Conservation (phyloP, 2,113 vertebrate genomes). For the Hoplias malabaricus region DNA sequence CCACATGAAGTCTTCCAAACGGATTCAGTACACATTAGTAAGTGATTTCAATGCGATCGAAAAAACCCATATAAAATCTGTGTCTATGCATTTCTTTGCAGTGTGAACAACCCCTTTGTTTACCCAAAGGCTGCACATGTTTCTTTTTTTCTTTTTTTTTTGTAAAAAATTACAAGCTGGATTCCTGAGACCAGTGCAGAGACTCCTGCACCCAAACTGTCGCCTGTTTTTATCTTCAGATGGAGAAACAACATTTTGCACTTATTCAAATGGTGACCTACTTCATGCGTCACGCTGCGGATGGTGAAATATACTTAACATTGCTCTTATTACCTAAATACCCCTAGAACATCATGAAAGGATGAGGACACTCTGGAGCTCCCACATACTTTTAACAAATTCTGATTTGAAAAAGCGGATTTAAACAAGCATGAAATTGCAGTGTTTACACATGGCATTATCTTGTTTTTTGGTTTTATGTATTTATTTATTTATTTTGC, state of each 20-base stretch:
- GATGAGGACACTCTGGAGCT: background rate
- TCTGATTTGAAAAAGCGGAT: background rate
- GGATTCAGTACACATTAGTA: too few relatives aligned
- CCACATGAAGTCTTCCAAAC: too few relatives aligned
- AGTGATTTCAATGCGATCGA: too few relatives aligned
- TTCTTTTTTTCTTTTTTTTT: background rate
- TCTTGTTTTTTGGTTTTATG: background rate
- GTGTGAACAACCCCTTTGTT: too few relatives aligned
- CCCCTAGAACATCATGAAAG: background rate
- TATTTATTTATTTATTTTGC: too few relatives aligned
- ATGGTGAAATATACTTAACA: background rate
- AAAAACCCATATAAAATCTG: too few relatives aligned
- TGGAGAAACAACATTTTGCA: background rate
- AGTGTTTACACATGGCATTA: background rate
- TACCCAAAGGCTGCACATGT: background rate
- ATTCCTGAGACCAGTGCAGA: background rate
- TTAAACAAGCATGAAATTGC: background rate
- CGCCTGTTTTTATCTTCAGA: background rate
- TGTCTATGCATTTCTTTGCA: too few relatives aligned
- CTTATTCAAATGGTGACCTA: slow-evolving; percentile 15
- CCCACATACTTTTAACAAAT: background rate
- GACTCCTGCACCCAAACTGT: background rate
- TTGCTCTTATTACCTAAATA: background rate
- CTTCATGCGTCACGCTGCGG: slow-evolving; percentile 3
- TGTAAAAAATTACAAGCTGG: background rate